phyloP scores from a whole-genome alignment of 2,113 vertebrate species.

The Chaetodon auriga region DNA sequence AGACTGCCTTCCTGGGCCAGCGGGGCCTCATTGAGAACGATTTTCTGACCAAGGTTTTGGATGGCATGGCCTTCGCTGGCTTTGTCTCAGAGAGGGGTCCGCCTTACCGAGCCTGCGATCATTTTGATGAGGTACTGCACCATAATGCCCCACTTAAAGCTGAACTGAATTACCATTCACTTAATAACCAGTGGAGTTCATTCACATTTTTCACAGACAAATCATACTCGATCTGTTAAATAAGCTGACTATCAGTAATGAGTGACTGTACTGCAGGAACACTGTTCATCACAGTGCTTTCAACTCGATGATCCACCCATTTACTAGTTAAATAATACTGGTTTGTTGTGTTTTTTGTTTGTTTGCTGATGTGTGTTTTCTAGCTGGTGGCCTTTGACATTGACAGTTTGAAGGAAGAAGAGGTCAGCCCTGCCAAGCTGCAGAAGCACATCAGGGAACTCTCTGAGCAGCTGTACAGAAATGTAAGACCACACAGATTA shows the following conservation, averaged over 20 bases:
- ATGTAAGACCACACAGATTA: slow-evolving; percentile 85
- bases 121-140: slow-evolving; percentile 95
- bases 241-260: background rate
- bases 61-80: slow-evolving; percentile 98
- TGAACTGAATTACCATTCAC: background rate
- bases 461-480: slow-evolving; percentile 95
- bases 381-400: slow-evolving; percentile 97
- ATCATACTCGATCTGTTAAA: background rate
- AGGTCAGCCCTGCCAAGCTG: slow-evolving; percentile 87
- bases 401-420: slow-evolving; percentile 93
- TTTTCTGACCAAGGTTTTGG: slow-evolving; percentile 97
- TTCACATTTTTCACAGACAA: background rate
- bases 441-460: slow-evolving; percentile 94
- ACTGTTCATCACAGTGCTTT: slow-evolving; percentile 1
- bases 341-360: background rate
- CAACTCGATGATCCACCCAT: background rate
- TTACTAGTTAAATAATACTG: background rate
- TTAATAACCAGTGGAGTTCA: background rate
- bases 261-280: background rate
- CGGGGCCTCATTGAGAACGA: slow-evolving; percentile 97
- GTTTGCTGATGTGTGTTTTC: slow-evolving; percentile 13
- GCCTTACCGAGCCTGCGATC: slow-evolving; percentile 95
- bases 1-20: slow-evolving; percentile 97
- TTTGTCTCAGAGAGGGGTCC: slow-evolving; percentile 98
- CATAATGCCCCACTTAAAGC: slow-evolving; percentile 17